Conservation (phyloP, 2,797 vertebrate species). For the Cossypha heuglini region DNA sequence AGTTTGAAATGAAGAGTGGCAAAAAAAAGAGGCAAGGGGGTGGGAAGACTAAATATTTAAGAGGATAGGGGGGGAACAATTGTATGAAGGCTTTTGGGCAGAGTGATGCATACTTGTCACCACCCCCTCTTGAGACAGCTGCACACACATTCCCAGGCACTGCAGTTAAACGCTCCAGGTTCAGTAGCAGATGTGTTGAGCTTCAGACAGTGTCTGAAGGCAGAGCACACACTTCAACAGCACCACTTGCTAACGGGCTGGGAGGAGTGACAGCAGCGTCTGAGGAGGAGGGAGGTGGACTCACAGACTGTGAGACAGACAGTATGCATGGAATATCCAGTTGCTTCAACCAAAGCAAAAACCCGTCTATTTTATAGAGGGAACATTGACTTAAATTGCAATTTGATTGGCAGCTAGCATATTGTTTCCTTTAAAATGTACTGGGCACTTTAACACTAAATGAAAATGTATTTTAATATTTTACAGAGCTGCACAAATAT, state of each 20-base stretch:
- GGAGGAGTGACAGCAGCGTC: background rate
- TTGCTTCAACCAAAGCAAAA: slow-evolving; percentile 13
- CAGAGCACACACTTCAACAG: background rate
- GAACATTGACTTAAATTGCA: background rate
- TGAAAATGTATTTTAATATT: slow-evolving; percentile 75
- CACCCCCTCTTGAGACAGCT: background rate
- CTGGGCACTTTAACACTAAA: slow-evolving; percentile 85
- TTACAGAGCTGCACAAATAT: slow-evolving; percentile 71
- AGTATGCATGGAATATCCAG: background rate
- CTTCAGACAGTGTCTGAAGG: rapidly evolving
- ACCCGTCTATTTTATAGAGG: background rate
- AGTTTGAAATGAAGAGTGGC: background rate
- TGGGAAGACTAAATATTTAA: background rate
- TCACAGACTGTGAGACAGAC: background rate
- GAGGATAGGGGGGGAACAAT: background rate
- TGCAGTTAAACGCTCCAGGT: rapidly evolving
- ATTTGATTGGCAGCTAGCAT: slow-evolving; percentile 67
- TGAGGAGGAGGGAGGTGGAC: background rate
- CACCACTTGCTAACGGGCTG: background rate
- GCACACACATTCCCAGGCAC: rapidly evolving
- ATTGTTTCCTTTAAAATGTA: slow-evolving; percentile 68
- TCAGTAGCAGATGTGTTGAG: background rate
- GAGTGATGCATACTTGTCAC: background rate
- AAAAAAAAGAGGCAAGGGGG: background rate
- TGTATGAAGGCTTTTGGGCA: background rate